Percentiles rank a stretch among this genome's conserved stretches.
phyloP scores from a whole-genome alignment of 1,140 invertebrate genomes.

The Campoletis sonorensis region DNA sequence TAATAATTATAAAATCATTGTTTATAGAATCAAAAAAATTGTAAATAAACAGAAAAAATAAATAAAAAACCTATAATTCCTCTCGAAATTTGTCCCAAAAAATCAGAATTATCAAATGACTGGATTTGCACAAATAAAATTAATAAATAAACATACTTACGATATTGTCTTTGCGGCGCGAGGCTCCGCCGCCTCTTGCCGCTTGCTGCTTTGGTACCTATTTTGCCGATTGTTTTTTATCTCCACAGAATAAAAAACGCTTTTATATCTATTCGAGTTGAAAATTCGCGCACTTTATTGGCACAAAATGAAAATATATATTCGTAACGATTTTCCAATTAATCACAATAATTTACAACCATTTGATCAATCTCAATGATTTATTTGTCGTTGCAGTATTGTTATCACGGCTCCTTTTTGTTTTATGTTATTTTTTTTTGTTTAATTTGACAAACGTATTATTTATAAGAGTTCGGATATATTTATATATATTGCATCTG shows the following conservation, averaged over 20 bases:
- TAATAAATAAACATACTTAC: slow-evolving; percentile 60
- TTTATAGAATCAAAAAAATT: too few species aligned
- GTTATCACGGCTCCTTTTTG: slow-evolving; percentile 24
- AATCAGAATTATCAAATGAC: too few species aligned
- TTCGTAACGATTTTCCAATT: background rate
- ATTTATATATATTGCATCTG: background rate
- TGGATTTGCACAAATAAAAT: slow-evolving; percentile 12
- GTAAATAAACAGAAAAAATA: too few species aligned
- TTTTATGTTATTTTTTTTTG: too few species aligned
- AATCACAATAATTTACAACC: slow-evolving; percentile 42
- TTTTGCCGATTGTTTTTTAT: slow-evolving; percentile 60
- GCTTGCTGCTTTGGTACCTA: slow-evolving; percentile 70
- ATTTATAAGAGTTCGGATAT: background rate
- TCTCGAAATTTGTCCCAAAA: too few species aligned
- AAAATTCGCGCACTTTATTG: slow-evolving; percentile 34
- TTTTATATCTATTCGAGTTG: background rate
- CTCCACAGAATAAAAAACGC: background rate
- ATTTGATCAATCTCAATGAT: slow-evolving; percentile 21
- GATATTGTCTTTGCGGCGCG: slow-evolving; percentile 68
- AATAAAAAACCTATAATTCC: too few species aligned
- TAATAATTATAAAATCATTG: too few species aligned
- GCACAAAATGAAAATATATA: background rate
- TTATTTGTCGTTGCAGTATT: slow-evolving; percentile 44
- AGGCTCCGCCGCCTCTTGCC: slow-evolving; percentile 72
- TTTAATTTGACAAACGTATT: background rate